Evolutionary conservation across 2,888 invertebrate genomes (phyloP).

Genomic region (Bembecia ichneumoniformis): DNA sequence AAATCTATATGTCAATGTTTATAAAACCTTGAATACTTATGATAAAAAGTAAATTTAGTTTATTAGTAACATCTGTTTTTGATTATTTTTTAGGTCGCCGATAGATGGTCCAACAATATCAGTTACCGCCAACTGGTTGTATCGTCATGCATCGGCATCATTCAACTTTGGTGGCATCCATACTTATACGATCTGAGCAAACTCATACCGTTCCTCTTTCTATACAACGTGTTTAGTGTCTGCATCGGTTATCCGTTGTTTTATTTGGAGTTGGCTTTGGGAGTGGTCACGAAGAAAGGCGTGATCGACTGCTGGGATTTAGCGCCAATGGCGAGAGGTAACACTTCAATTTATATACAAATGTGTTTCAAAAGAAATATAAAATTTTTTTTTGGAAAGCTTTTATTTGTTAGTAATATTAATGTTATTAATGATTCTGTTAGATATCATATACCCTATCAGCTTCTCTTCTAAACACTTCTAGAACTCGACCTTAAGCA

Average conservation of each 20-base stretch:
- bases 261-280: constrained; percentile 54
- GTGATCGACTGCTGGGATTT: constrained; percentile 59
- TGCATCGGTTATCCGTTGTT: constrained; percentile 53
- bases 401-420: no score
- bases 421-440: no score
- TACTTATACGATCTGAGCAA: constrained; percentile 43
- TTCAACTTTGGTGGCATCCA: constrained; percentile 61
- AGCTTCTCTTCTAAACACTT: no score
- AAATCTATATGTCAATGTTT: no score
- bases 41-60: background rate
- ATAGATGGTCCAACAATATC: constrained; percentile 61
- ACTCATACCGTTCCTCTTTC: constrained; percentile 49
- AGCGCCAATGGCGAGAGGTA: constrained; percentile 55
- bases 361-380: no score
- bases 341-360: no score
- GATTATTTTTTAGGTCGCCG: constrained; percentile 27
- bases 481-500: no score
- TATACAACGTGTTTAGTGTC: constrained; percentile 54
- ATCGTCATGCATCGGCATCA: constrained; percentile 50
- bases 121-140: constrained; percentile 52
- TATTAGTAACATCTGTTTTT: background rate
- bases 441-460: no score
- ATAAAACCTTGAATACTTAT: no score
- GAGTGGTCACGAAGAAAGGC: constrained; percentile 52
- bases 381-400: no score